These are phyloP conservation scores for Florisuga fusca DNA, from an alignment of 2,797 vertebrate species.

Conservation along the genomic window DNA sequence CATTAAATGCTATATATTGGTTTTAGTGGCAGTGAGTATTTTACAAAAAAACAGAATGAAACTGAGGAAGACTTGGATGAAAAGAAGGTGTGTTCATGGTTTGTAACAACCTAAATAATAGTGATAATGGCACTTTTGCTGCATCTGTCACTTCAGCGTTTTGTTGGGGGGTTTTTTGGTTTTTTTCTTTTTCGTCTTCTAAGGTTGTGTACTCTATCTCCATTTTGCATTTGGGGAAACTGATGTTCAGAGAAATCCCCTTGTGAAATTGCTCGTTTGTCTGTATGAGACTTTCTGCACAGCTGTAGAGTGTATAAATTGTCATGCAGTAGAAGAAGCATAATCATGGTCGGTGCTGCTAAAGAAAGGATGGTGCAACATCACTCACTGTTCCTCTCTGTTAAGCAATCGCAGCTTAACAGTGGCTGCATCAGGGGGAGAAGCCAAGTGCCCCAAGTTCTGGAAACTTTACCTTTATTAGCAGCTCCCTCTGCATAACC, in stretches of 20 bases:
- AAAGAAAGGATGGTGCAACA: background rate
- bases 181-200: background rate
- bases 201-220: background rate
- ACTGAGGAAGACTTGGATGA: background rate
- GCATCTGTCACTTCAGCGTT: background rate
- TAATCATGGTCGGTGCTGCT: background rate
- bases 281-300: background rate
- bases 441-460: background rate
- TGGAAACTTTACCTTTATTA: background rate
- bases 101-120: background rate
- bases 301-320: background rate
- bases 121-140: background rate
- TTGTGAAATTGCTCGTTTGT: background rate
- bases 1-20: slow-evolving; percentile 47
- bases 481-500: background rate
- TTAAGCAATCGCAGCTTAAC: background rate
- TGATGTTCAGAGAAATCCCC: background rate
- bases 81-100: background rate
- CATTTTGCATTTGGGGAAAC: background rate
- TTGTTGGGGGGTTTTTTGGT: background rate
- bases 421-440: background rate
- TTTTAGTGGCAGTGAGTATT: slow-evolving; percentile 27
- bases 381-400: background rate
- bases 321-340: background rate
- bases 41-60: slow-evolving; percentile 1